These are phyloP conservation scores for Rhopalosiphum nymphaeae DNA, from an alignment of 2,888 invertebrate genomes.

Conservation along the genomic window DNA sequence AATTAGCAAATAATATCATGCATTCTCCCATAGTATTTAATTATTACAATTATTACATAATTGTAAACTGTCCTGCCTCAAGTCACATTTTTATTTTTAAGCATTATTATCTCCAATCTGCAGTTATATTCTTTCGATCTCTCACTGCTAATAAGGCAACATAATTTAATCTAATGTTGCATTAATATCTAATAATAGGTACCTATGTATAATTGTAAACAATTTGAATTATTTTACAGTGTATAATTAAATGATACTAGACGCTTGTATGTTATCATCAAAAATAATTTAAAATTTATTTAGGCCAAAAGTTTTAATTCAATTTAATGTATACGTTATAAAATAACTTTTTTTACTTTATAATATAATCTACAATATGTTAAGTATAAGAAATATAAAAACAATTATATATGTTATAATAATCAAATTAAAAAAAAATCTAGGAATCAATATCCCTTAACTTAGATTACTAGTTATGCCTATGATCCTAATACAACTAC, in stretches of 20 bases:
- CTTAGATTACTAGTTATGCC: too few relatives aligned
- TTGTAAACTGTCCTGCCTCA: neutral
- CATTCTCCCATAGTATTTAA: neutral
- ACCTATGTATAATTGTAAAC: neutral
- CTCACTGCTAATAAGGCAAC: neutral
- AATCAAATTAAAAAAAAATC: too few relatives aligned
- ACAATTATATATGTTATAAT: neutral
- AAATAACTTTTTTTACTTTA: neutral
- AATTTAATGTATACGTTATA: too few relatives aligned
- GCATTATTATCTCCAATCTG: neutral
- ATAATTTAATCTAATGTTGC: neutral
- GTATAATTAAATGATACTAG: neutral
- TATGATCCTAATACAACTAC: too few relatives aligned
- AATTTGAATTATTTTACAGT: neutral
- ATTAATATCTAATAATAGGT: neutral
- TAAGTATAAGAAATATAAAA: neutral
- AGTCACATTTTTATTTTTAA: neutral
- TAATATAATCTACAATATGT: neutral
- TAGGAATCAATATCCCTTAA: too few relatives aligned
- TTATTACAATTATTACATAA: neutral
- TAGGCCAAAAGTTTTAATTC: too few relatives aligned
- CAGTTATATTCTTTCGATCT: neutral
- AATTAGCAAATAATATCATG: neutral
- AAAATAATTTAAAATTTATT: neutral
- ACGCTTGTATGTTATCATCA: neutral